These are phyloP conservation scores for Microctenopoma lineatum DNA, from an alignment of 2,797 vertebrate species.

Conservation along the genomic window DNA sequence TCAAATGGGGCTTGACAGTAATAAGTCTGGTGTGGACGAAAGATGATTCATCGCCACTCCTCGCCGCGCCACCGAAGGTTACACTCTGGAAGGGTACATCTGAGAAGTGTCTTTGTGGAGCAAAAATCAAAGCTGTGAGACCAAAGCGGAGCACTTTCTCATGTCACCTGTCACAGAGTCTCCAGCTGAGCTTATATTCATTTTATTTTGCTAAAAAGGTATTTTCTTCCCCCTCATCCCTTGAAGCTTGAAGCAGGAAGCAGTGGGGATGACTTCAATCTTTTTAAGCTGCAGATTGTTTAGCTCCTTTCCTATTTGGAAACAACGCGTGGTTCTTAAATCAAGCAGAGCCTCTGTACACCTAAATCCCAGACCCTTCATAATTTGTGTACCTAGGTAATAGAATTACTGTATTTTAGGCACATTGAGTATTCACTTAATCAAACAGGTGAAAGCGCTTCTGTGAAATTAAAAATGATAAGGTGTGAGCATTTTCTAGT, in stretches of 20 bases:
- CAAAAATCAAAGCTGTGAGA: constrained; percentile 41
- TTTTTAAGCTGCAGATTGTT: constrained; percentile 27
- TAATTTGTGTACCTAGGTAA: constrained; percentile 6
- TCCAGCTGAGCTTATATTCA: constrained; percentile 4
- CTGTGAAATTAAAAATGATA: constrained; percentile 16
- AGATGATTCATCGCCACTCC: constrained; percentile 19
- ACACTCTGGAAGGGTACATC: constrained; percentile 25
- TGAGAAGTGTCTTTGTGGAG: constrained; percentile 32
- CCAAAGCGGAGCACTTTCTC: constrained; percentile 33
- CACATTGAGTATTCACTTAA: neutral
- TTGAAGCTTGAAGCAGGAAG: constrained; percentile 19
- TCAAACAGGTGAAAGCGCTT: constrained; percentile 16
- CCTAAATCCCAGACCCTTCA: constrained; percentile 13
- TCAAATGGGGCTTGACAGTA: constrained; percentile 36
- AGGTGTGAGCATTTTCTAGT: constrained; percentile 5
- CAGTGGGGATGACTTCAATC: constrained; percentile 14
- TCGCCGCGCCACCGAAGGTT: constrained; percentile 20
- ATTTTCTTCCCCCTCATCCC: constrained; percentile 2
- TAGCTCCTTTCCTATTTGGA: constrained; percentile 24
- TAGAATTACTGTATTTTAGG: no score
- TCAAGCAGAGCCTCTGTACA: neutral
- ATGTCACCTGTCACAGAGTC: constrained; percentile 35
- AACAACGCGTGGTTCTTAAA: constrained; percentile 14
- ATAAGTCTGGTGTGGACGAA: constrained; percentile 30
- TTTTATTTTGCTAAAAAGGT: constrained; percentile 13